phyloP scores from a whole-genome alignment of 2,797 vertebrate genomes.

The Menidia menidia region DNA sequence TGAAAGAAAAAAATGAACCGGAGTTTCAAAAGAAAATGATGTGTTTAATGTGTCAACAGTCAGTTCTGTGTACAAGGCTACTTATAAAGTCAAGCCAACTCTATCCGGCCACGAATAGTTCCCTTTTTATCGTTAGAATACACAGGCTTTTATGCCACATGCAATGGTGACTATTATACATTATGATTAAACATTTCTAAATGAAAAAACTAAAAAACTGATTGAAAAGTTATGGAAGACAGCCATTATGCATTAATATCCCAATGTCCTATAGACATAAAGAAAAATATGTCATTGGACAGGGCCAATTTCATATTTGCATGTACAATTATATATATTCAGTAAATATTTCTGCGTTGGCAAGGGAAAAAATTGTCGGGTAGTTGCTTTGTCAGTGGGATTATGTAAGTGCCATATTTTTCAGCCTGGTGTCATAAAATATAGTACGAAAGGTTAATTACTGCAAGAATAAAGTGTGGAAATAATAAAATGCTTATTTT shows the following conservation, averaged over 20 bases:
- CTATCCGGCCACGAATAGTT: background rate
- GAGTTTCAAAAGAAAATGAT: constrained; percentile 3
- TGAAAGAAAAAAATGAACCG: constrained; percentile 1
- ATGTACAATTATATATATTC: too few species aligned
- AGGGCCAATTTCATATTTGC: too few species aligned
- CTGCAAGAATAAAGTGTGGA: too few species aligned
- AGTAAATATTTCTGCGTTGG: too few species aligned
- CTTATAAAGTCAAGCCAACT: background rate
- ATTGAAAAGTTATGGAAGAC: background rate
- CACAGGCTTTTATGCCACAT: background rate
- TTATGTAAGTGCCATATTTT: too few species aligned
- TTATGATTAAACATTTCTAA: background rate
- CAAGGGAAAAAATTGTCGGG: too few species aligned
- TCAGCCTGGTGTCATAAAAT: too few species aligned
- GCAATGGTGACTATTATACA: too few species aligned
- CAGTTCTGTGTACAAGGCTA: background rate
- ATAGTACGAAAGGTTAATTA: too few species aligned
- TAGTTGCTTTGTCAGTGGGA: too few species aligned
- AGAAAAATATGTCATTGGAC: background rate
- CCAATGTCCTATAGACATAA: background rate
- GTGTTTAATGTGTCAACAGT: constrained; percentile 18
- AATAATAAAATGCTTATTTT: too few species aligned
- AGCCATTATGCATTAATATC: background rate
- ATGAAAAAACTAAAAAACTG: background rate
- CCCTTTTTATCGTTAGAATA: background rate